Evolutionary conservation across 2,113 vertebrate species (phyloP), one percentile per base, ranked within the genome.

Genomic region (Leuciscus idus): DNA sequence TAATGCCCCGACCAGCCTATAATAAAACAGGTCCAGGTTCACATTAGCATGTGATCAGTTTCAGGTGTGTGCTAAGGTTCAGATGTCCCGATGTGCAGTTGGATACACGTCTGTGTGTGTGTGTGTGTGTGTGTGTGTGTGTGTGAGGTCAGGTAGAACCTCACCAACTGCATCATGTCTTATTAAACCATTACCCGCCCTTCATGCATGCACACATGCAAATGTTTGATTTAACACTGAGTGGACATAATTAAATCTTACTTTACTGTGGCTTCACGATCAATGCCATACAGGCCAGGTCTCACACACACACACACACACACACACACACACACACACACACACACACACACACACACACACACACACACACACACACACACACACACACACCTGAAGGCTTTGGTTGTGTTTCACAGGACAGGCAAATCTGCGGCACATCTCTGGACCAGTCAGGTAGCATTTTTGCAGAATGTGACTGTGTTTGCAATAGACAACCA

Each of bases 21-120:
- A 21, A 83, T 83, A 83, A 52, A 72, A 55, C 48, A 57, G 81
- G 21, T 39, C 30, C 26, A 83, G 30, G 66, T 57, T 30, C 50
- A 59, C 28, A 23, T 10, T 10, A 15, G 33, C 68, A 36, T 73
- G 62, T 70, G 80, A 82, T 82, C 5, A 82, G 62, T 33, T 23
- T 70, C 62, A 50, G 26, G 62, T 68, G 61, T 68, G 62, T 52
- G 74, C 46, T 11, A 77, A 30, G 48, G 28, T 28, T 77, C 17
- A 77, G 74, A 77, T 77, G 75, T 55, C 72, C 43, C 3, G n/a
- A 43, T 72, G 36, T 43, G 68, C 19, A 50, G 39, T 75, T 13
- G 9, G 57, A 81, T 39, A 28, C 17, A 55, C 26, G 39, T 33
- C 33, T 33, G 33, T 3, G 57, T 46, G 36, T 73, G 6, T 26